Base-by-base conservation (phyloP, 1,140 invertebrate species). In the Bombyx mandarina region DNA sequence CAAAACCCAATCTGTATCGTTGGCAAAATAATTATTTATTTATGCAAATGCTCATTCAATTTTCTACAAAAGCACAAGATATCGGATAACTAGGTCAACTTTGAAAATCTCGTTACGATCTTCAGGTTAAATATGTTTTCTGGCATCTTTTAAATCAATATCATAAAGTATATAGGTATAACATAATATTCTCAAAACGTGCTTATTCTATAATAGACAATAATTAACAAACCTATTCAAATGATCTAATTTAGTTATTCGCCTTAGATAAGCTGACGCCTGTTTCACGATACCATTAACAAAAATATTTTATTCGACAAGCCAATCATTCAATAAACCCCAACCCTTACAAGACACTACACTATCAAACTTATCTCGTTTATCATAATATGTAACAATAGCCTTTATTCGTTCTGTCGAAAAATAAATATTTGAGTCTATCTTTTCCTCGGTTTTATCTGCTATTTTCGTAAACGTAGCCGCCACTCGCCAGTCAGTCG, bases 401-500 rank as follows among this genome's bases (percentile, higher is more conserved):
- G 51, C 60, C 60, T 58, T 69, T 62, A 60, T 61, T 54, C 55
- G 50, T 63, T 61, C 60, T 52, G 49, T 49, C 18, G 52, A 52
- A 12, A 57, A 56, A 56, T 12, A 54, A 47, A 22, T n/a, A 43
- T 46, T 51, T 5, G 26, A 35, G 26, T 35, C 26, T 52, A 57
- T 45, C 50, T 45, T 57, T 72, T 73, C 65, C 65, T 72, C 62
- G 12, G 63, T 35, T 35, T 73, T 76, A 75, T 73, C 71, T 65
- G 66, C 66, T 79, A 75, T 77, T 79, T 75, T 74, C 59, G 76
- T 66, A 18, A 18, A 18, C 12, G 12, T 18, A 18, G 12, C 12
- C 12, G 12, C 12, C 12, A 18, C 12, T 18, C 12, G 12, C 12
- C 12, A 71, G 71, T 65, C 74, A 77, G 78, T 80, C 60, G 60